These are phyloP conservation scores for Drosophila subpulchrella DNA, from an alignment of 1,140 invertebrate genomes.

Conservation along the genomic window DNA sequence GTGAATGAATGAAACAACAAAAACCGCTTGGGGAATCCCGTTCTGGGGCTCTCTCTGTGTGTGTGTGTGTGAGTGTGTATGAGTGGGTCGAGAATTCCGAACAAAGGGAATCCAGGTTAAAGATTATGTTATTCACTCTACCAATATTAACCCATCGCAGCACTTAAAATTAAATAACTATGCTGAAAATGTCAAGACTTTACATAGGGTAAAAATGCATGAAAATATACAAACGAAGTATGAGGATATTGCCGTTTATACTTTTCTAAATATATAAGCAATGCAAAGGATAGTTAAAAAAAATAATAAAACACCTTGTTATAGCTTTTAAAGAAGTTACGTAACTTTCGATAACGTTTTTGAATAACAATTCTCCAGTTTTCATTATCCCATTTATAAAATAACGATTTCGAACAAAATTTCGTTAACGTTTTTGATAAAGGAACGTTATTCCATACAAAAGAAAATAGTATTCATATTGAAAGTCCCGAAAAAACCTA, in stretches of 20 bases:
- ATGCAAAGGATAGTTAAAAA: not conserved
- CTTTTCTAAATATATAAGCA: too few species aligned
- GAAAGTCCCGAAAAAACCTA: too few species aligned
- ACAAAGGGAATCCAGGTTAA: constrained; percentile 43
- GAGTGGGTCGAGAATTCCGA: constrained; percentile 32
- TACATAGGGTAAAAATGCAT: not conserved
- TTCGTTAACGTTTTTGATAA: too few species aligned
- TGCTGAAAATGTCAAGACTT: not conserved
- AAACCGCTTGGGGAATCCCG: constrained; percentile 50
- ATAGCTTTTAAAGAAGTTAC: too few species aligned
- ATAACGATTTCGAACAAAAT: too few species aligned
- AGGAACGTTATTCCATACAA: too few species aligned
- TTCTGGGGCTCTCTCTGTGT: constrained; percentile 17
- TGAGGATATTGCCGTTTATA: too few species aligned
- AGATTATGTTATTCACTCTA: constrained; percentile 28
- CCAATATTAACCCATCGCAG: constrained; percentile 16
- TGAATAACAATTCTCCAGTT: too few species aligned
- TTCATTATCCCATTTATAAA: too few species aligned
- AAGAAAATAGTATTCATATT: too few species aligned
- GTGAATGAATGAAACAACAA: constrained; percentile 32
- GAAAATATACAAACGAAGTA: too few species aligned
- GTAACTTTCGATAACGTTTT: too few species aligned
- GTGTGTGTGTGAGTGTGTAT: not conserved
- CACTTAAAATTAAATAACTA: constrained; percentile 9
- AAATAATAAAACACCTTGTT: not conserved